Conservation (phyloP, 2,113 vertebrate species). For the Odontesthes bonariensis region DNA sequence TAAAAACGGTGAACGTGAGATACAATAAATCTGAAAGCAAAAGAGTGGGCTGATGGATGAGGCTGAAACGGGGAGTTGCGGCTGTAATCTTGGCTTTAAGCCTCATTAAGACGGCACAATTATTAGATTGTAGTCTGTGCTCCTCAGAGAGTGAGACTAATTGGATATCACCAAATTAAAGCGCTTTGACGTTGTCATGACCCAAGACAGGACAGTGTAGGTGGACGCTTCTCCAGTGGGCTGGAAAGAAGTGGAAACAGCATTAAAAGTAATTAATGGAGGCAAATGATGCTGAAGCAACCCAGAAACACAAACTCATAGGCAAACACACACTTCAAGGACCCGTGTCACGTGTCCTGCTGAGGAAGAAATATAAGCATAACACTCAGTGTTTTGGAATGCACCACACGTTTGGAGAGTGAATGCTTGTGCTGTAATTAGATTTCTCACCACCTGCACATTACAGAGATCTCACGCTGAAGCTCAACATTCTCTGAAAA, state of each 20-base stretch:
- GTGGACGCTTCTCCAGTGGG: not conserved
- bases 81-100: constrained; percentile 69
- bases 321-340: not conserved
- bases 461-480: constrained; percentile 28
- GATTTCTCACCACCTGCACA: constrained; percentile 27
- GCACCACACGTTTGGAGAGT: constrained; percentile 20
- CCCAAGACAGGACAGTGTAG: constrained; percentile 13
- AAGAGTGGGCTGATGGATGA: not conserved
- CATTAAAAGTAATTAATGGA: constrained; percentile 15
- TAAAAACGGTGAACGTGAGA: constrained; percentile 15
- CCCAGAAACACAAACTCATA: constrained; percentile 1
- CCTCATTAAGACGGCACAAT: constrained; percentile 59
- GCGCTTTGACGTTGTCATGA: constrained; percentile 46
- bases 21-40: not conserved
- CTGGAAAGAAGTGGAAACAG: constrained; percentile 39
- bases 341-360: not conserved
- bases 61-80: not conserved
- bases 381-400: constrained; percentile 11
- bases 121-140: constrained; percentile 62
- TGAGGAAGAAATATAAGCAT: not conserved
- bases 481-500: constrained; percentile 19
- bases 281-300: constrained; percentile 1
- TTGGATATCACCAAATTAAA: constrained; percentile 72
- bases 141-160: constrained; percentile 60
- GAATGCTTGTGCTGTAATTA: constrained; percentile 38